Conservation (phyloP, 1,140 invertebrate genomes). For the Caerostris darwini region DNA sequence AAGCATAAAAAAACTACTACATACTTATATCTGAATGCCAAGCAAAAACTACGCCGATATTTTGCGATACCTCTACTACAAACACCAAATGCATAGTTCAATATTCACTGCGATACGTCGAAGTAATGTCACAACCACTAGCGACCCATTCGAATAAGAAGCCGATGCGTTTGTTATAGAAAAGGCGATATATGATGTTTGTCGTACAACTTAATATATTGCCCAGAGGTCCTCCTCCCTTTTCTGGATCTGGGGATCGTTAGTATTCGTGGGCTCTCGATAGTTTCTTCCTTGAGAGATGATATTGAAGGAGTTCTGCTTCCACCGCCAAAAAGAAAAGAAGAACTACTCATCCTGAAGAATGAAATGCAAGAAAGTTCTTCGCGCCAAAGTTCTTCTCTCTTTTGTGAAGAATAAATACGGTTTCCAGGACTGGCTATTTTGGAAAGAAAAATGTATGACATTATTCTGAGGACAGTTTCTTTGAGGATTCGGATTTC, state of each 20-base stretch:
- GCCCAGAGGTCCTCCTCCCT: neutral
- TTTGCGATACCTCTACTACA: neutral
- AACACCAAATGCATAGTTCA: neutral
- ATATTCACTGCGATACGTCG: neutral
- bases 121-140: neutral
- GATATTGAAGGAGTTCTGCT: neutral
- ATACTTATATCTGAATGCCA: too few relatives aligned
- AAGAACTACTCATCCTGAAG: neutral
- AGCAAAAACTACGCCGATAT: neutral
- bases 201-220: constrained; percentile 42
- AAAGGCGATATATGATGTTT: constrained; percentile 3
- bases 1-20: too few relatives aligned
- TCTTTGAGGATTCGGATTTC: neutral
- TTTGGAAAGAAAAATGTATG: neutral
- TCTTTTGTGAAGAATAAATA: neutral
- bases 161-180: neutral
- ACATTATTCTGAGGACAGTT: neutral
- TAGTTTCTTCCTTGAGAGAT: neutral
- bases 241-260: neutral
- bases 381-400: neutral
- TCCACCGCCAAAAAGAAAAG: too few relatives aligned
- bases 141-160: neutral
- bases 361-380: constrained; percentile 2
- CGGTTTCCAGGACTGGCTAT: neutral
- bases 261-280: neutral